Evolutionary conservation across 1,140 invertebrate species (phyloP).

Genomic region (Nixonia krombeini): DNA sequence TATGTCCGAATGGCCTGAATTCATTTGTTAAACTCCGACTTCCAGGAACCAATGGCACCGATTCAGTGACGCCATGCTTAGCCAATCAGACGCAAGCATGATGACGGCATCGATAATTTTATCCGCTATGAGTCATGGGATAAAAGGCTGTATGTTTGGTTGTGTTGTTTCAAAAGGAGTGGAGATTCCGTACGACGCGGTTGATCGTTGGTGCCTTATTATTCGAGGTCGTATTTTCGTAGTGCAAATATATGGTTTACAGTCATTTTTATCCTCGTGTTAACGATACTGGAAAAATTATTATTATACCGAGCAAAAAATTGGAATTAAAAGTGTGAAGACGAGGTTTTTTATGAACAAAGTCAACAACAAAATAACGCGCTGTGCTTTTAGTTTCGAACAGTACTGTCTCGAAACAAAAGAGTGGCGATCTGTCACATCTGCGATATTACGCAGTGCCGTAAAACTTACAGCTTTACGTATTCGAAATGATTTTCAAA

Average conservation of each 20-base stretch:
- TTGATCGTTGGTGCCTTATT: constrained; percentile 26
- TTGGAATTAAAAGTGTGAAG: not conserved
- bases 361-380: not conserved
- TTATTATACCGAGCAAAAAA: no score
- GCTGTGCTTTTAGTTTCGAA: not conserved
- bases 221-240: constrained; percentile 1
- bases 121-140: constrained; percentile 69
- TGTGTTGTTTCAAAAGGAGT: constrained; percentile 64
- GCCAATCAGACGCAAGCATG: constrained; percentile 54
- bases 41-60: not conserved
- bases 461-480: not conserved
- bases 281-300: no score
- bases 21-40: not conserved
- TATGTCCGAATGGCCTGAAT: not conserved
- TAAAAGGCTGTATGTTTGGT: constrained; percentile 67
- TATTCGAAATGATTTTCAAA: not conserved
- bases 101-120: constrained; percentile 70
- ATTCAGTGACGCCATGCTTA: constrained; percentile 53
- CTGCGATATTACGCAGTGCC: constrained; percentile 1
- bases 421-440: not conserved
- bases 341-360: no score
- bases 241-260: not conserved
- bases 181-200: constrained; percentile 53
- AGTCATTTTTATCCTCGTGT: constrained; percentile 2
- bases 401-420: not conserved